Conservation (phyloP, 2,888 invertebrate genomes). For the Agrochola lychnidis region DNA sequence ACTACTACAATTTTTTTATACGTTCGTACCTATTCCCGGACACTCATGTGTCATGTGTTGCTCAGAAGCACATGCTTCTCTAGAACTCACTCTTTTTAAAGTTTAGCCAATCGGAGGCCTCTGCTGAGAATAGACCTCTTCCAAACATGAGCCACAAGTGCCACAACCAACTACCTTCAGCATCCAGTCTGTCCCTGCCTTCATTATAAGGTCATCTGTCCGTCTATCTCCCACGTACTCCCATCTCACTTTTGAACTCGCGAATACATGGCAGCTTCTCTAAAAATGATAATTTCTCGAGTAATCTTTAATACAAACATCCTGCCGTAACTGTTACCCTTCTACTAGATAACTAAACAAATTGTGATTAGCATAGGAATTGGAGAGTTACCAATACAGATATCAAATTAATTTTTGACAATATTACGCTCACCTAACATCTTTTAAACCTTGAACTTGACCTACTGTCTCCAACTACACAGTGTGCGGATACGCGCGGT, state of each 20-base stretch:
- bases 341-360: background rate
- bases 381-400: background rate
- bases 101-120: no score
- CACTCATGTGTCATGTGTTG: background rate
- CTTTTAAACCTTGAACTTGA: conserved; percentile 28
- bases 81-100: background rate
- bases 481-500: conserved; percentile 23
- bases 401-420: background rate
- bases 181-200: background rate
- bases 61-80: background rate
- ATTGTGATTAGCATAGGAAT: background rate
- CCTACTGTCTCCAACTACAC: conserved; percentile 23
- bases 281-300: background rate
- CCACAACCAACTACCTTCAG: background rate
- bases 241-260: background rate
- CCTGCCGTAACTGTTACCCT: background rate
- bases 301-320: background rate
- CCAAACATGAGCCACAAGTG: background rate
- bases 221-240: background rate
- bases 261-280: background rate
- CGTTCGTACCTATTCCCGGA: no score
- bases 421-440: background rate
- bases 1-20: no score
- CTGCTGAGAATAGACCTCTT: background rate
- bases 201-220: background rate